Evolutionary conservation across 2,113 vertebrate genomes (phyloP), one percentile per base, ranked within the genome.

Genomic region (Clinocottus analis): DNA sequence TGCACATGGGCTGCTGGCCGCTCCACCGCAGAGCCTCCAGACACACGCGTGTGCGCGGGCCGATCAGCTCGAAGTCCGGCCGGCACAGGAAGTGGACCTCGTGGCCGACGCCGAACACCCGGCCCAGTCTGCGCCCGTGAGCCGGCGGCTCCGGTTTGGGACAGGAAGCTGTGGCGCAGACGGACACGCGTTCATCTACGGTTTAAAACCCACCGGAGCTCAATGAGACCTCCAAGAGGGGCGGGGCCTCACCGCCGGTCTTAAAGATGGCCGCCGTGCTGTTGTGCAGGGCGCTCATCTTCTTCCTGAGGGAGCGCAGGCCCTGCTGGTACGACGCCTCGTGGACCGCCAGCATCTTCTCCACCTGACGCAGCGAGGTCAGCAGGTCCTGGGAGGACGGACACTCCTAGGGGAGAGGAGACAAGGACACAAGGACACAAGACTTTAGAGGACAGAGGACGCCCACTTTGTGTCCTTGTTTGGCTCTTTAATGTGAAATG

Each of bases 31-130:
- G 85, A 71, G 96, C 87, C 0, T 94, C 93, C 83, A 91, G 91
- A 77, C 97, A 97, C 49, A 91, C 1, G 1, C 95, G 91, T 0
- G 93, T 96, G 75, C 95, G 92, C 0, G 96, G 93, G 33, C 97
- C 96, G 51, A 95, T 85, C 89, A 97, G 92, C 80, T n/a, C 89
- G 14, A 95, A 97, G 5, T 94, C 93, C 0, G 87, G 33, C 0
- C 93, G 59, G 3, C 97, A 97, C 78, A 96, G 1, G 1, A 96
- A 96, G 87, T 97, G 96, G 58, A 96, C 84, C 12, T 97, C 95
- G 0, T 97, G 96, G 5, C 96, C 96, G 25, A 93, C 45, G 1
- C 35, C 75, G 7, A 87, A 43, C n/a, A 90, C 95, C 29, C 76
- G 76, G 4, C 97, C 96, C 77, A 97, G 92, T 49, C 95, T 90